These are phyloP conservation scores for Platycnemis pennipes DNA, from an alignment of 2,888 invertebrate species.

Conservation along the genomic window DNA sequence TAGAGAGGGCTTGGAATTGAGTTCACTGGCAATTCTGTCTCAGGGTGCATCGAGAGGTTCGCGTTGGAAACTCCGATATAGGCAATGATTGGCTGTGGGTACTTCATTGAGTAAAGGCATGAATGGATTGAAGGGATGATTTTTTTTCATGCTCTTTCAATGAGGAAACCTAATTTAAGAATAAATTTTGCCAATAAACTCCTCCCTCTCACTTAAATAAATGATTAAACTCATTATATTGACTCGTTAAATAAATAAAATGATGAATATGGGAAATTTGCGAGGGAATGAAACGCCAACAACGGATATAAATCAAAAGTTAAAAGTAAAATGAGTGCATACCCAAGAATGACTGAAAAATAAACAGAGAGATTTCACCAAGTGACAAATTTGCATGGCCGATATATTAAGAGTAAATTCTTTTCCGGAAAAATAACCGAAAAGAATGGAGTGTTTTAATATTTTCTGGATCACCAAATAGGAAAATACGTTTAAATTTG, in stretches of 20 bases:
- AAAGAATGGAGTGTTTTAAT: not conserved
- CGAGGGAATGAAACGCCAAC: no score
- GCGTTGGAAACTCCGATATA: not conserved
- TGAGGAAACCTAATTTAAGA: not conserved
- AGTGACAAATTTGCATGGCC: no score
- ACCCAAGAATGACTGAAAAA: no score
- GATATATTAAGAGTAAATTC: no score
- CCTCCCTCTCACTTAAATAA: not conserved
- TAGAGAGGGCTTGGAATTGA: not conserved
- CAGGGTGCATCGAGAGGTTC: not conserved
- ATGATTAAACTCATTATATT: not conserved
- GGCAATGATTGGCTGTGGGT: not conserved
- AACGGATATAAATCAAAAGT: no score
- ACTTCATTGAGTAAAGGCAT: not conserved
- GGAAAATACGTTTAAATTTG: no score
- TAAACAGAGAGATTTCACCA: no score
- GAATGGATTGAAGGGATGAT: not conserved
- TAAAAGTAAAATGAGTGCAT: no score
- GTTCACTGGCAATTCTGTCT: not conserved
- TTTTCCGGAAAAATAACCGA: not conserved
- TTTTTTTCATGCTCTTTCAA: not conserved
- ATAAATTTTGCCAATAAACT: not conserved
- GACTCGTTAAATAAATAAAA: no score
- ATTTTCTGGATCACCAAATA: no score
- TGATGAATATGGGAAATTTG: no score